These are phyloP conservation scores for Trypoxylus dichotomus DNA, from an alignment of 1,140 invertebrate species.

Conservation along the genomic window DNA sequence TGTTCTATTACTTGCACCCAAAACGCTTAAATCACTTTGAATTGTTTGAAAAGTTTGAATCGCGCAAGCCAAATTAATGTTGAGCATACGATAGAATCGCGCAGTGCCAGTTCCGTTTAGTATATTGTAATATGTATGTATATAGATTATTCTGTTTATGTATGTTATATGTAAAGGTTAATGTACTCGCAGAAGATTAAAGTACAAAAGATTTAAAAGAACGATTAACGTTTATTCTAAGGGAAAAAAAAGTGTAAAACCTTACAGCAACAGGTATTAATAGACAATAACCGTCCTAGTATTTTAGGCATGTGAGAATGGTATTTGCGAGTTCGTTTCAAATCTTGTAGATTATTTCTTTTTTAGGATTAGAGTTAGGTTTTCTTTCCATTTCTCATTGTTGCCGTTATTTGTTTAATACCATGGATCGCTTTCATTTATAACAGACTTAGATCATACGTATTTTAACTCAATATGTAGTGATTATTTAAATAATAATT, in stretches of 20 bases:
- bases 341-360: not conserved
- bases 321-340: not conserved
- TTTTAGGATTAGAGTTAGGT: not conserved
- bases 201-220: not conserved
- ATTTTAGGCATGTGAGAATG: constrained; percentile 5
- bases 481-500: not conserved
- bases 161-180: too few species aligned
- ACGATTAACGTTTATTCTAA: not conserved
- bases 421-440: not conserved
- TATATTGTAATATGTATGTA: not conserved
- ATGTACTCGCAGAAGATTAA: not conserved
- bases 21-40: not conserved
- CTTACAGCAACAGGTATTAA: constrained; percentile 13
- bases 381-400: not conserved
- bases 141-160: not conserved
- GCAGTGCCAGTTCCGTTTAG: constrained; percentile 3
- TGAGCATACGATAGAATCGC: not conserved
- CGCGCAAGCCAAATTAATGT: not conserved
- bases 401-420: not conserved
- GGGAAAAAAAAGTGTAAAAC: not conserved
- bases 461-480: constrained; percentile 9
- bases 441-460: not conserved
- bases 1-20: not conserved
- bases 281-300: not conserved
- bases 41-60: not conserved